A percentile compares a stretch with the other conserved stretches of the same genome.
phyloP scores from a whole-genome alignment of 2,888 invertebrate genomes.

The Thysanoteuthis rhombus region DNA sequence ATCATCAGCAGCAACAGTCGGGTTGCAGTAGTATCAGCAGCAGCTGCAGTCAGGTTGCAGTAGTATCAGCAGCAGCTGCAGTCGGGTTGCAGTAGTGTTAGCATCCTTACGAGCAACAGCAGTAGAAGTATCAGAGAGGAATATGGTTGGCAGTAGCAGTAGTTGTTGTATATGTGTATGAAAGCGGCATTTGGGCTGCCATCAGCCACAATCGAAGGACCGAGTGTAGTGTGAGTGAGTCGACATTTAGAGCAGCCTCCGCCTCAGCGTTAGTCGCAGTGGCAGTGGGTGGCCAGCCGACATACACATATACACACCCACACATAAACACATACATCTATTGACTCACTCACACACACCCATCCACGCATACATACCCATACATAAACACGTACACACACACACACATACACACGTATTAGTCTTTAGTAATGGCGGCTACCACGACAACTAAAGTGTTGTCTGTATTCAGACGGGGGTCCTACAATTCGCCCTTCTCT shows the following conservation, averaged over 20 bases:
- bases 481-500: slow-evolving; percentile 21
- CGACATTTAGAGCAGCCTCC: background rate
- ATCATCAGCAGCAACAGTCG: background rate
- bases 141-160: slow-evolving; percentile 15
- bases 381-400: background rate
- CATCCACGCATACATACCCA: background rate
- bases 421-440: slow-evolving; percentile 23
- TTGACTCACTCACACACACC: background rate
- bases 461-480: slow-evolving; percentile 14
- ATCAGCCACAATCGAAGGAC: background rate
- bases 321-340: background rate
- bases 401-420: background rate
- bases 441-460: slow-evolving; percentile 20
- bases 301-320: background rate
- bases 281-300: slow-evolving; percentile 22
- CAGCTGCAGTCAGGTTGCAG: background rate
- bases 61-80: background rate
- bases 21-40: background rate
- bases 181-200: background rate
- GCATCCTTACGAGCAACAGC: background rate
- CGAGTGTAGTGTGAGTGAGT: background rate
- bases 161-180: background rate
- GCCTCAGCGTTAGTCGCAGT: background rate
- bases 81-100: background rate
- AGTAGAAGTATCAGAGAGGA: background rate